Percentiles rank a stretch among this genome's conserved stretches.
These are phyloP conservation scores for Mongoloraphidia duomilia DNA, from an alignment of 2,888 invertebrate genomes.

Conservation along the genomic window DNA sequence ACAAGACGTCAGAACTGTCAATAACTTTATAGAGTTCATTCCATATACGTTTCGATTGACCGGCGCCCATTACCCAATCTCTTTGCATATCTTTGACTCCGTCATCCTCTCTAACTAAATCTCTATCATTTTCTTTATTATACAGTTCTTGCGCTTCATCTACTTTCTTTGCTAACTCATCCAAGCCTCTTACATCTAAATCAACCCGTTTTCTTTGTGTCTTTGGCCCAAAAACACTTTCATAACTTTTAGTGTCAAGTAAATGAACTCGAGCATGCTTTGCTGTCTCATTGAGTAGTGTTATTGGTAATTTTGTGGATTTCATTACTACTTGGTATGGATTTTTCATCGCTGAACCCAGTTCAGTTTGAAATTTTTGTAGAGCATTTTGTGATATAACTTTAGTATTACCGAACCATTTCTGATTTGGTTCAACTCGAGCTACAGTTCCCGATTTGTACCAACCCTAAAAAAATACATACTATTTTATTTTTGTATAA, in stretches of 20 bases:
- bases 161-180: slow-evolving; percentile 59
- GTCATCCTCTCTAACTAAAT: slow-evolving; percentile 65
- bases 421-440: slow-evolving; percentile 91
- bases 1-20: slow-evolving; percentile 93
- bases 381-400: slow-evolving; percentile 86
- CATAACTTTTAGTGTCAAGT: slow-evolving; percentile 88
- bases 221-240: slow-evolving; percentile 90
- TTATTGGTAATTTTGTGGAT: slow-evolving; percentile 87
- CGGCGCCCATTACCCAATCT: slow-evolving; percentile 91
- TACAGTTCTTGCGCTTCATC: slow-evolving; percentile 62
- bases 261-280: slow-evolving; percentile 87
- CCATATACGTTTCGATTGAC: slow-evolving; percentile 96
- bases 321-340: slow-evolving; percentile 97
- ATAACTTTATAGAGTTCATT: slow-evolving; percentile 98
- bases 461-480: slow-evolving; percentile 38
- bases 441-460: slow-evolving; percentile 80
- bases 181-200: slow-evolving; percentile 56
- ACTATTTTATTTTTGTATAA: background rate
- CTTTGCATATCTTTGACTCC: slow-evolving; percentile 68
- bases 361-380: slow-evolving; percentile 85
- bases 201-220: slow-evolving; percentile 84
- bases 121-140: slow-evolving; percentile 66
- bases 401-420: slow-evolving; percentile 98
- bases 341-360: slow-evolving; percentile 86
- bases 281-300: slow-evolving; percentile 81